Evolutionary conservation across 2,888 invertebrate species (phyloP), one percentile per base, ranked within the genome.

Genomic region (Tachina lurida): DNA sequence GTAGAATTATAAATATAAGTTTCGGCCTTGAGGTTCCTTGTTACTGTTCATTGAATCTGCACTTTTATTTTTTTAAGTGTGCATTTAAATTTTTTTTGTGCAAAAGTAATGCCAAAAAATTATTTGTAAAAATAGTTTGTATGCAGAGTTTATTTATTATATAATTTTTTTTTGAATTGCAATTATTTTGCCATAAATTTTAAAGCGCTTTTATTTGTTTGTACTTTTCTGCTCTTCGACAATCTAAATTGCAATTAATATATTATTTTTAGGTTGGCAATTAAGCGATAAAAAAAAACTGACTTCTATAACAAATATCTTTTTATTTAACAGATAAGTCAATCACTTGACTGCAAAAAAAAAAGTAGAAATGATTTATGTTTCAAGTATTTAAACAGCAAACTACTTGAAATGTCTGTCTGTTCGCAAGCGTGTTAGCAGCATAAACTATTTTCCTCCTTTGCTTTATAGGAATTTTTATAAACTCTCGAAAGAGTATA

Each of bases 121-220:
- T 7, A 7, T 31, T 31, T 31, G 7, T 31, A 31, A 5, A 31
- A 31, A 31, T 54, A 17, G 39, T 52, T 2, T 67, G 47, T 41
- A 41, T 39, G 49, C 56, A 17, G 41, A 65, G 47, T 47, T 52
- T 67, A 74, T 83, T 73, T 67, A 77, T 83, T 83, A 56, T 49
- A 75, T 70, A 75, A 31, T 31, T 31, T 31, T 31, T 22, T 62
- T 85, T 78, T 75, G 17, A 79, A 78, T 75, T 43, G 82, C 63
- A 79, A 83, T 86, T 86, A 83, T 86, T 83, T 83, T 73, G 71
- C 82, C 82, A 82, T 82, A 82, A 82, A 79, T 71, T 71, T 75
- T 15, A 74, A 70, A 54, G 47, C 41, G 41, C 13, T 60, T 31
- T 80, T 77, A 71, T 67, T 58, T 63, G 10, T 65, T 39, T 63